Percentiles rank a stretch among this genome's conserved stretches.
phyloP scores from a whole-genome alignment of 2,888 invertebrate species.

The Cantharis nigra region DNA sequence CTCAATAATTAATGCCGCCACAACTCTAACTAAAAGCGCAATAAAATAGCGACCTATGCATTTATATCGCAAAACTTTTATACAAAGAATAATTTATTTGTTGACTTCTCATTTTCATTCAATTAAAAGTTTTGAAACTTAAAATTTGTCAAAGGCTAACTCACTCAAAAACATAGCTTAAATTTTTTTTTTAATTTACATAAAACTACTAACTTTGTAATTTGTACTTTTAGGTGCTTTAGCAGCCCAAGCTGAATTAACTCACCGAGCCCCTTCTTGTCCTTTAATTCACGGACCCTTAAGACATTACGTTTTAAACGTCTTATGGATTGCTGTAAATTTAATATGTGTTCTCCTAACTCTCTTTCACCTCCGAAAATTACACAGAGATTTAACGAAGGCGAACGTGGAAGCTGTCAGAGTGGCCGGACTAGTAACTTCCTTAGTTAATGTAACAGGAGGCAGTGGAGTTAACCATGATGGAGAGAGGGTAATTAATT shows the following conservation, averaged over 20 bases:
- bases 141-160: not conserved
- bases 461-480: conserved; percentile 58
- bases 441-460: conserved; percentile 80
- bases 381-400: conserved; percentile 81
- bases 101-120: conserved; percentile 1
- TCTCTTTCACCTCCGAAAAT: conserved; percentile 79
- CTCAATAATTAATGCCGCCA: conserved; percentile 3
- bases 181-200: not conserved
- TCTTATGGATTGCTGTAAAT: conserved; percentile 88
- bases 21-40: not conserved
- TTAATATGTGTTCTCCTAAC: conserved; percentile 84
- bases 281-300: conserved; percentile 86
- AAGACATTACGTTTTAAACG: conserved; percentile 87
- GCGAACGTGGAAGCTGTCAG: conserved; percentile 83
- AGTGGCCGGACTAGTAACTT: conserved; percentile 81
- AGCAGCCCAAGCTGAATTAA: conserved; percentile 77
- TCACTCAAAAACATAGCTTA: not conserved
- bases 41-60: conserved; percentile 9
- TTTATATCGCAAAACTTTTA: not conserved
- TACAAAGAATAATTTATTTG: not conserved
- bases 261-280: conserved; percentile 80
- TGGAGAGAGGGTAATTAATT: conserved; percentile 45
- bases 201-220: not conserved
- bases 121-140: not conserved
- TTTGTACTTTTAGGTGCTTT: conserved; percentile 65